Evolutionary conservation across 2,113 vertebrate genomes (phyloP), one percentile per base, ranked within the genome.

Genomic region (Nothocercus nigrocapillus): DNA sequence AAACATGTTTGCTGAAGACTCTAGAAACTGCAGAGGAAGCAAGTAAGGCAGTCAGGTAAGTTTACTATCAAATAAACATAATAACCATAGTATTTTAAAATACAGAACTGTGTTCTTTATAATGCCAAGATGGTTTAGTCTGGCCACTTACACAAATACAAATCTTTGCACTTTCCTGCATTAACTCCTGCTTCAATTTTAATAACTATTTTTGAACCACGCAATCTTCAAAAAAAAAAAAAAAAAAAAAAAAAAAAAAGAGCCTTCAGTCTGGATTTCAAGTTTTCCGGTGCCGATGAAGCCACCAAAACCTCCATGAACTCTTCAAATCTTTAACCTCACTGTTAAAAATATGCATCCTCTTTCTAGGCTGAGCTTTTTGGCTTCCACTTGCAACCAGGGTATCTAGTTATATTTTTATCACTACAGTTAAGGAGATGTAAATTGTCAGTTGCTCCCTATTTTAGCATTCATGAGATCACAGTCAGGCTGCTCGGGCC

Each of bases 1-100:
- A 97, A 99, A 99, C 99, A 99, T 99, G 74, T 90, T 98, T 62
- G 98, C 98, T 10, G 98, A 98, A 6, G 98, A 98, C 94, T 99
- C 99, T 76, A 99, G 97, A 97, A 99, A 99, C 99, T 99, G 90
- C 66, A 97, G 79, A 88, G 74, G 59, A 92, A 88, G 59, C 73
- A 82, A 94, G 54, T 28, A 5, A 66, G 4, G 74, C 85, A 53
- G 90, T 84, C 21, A 92, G 82, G 16, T 69, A 47, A 49, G 30
- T 6, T 42, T 12, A 49, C 68, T 5, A 36, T 47, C 68, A 90
- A 86, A 59, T 15, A 68, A 49, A 24, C 24, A 51, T 45, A 4
- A 20, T 24, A 73, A 63, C 9, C 3, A 17, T 54, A 88, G 78
- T 7, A 63, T 54, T 79, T 88, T 25, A 13, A 80, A 63, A 11